A percentile compares a stretch with the other conserved stretches of the same genome.
These are phyloP conservation scores for Pycnonotus jocosus DNA, from an alignment of 2,113 vertebrate species.

Conservation along the genomic window DNA sequence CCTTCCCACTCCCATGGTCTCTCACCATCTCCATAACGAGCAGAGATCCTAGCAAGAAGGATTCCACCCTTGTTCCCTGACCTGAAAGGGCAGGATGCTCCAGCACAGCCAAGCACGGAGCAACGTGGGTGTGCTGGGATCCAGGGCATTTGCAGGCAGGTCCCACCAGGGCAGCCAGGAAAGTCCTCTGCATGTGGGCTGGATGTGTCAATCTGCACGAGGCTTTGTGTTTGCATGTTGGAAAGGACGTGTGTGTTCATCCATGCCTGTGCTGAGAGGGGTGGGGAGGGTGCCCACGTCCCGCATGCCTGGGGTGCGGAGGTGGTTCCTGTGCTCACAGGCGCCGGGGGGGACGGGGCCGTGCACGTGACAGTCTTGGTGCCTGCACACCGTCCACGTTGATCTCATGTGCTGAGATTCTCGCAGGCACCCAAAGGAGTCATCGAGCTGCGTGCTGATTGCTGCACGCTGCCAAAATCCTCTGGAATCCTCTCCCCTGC, in stretches of 20 bases:
- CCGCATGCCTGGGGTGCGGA: accelerated
- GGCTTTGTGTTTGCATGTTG: not conserved
- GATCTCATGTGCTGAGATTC: constrained; percentile 48
- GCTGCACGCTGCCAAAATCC: constrained; percentile 25
- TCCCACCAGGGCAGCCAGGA: not conserved
- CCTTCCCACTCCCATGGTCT: not conserved
- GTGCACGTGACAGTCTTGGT: not conserved
- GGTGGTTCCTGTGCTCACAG: not conserved
- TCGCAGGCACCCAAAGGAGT: constrained; percentile 54
- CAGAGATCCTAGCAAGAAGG: not conserved
- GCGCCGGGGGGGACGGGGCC: accelerated
- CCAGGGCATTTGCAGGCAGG: not conserved
- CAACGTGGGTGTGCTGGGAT: not conserved
- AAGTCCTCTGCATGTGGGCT: not conserved
- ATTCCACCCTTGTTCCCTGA: not conserved
- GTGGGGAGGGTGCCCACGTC: not conserved
- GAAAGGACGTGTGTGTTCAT: accelerated
- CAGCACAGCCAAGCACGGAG: accelerated
- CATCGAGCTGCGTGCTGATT: not conserved
- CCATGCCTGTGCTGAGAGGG: accelerated
- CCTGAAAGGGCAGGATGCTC: not conserved
- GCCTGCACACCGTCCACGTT: not conserved
- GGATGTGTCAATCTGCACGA: accelerated
- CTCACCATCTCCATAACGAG: not conserved
- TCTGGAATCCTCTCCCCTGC: constrained; percentile 56